Base-by-base conservation (phyloP, 2,888 invertebrate species). In the Hirtodrosophila duncani region DNA sequence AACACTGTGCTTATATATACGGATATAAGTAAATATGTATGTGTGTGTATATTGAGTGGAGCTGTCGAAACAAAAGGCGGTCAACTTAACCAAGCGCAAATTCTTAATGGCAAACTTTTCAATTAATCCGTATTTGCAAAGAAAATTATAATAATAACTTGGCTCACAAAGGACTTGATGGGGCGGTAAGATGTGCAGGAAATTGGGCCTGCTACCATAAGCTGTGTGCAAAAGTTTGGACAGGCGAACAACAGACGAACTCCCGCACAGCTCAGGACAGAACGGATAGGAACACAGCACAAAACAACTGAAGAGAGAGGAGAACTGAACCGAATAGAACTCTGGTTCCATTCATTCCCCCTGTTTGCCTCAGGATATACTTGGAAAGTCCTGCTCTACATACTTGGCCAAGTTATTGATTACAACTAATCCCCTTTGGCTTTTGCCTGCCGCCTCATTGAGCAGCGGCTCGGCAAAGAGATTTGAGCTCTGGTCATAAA, bases 361-460 rank as follows among this genome's bases (percentile, higher is more conserved):
- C 27, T 10, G 8, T 20, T n/a, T n/a, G n/a, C n/a, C n/a, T n/a
- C n/a, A n/a, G n/a, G n/a, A n/a, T n/a, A n/a, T n/a, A n/a, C n/a
- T n/a, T n/a, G n/a, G n/a, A n/a, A n/a, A n/a, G n/a, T 8, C 29
- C 18, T 10, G 6, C 48, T 9, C 2, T 61, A 57, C 31, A 56
- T 55, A 18, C 34, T 61, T 61, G 63, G 45, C 63, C 67, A 77
- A 80, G 81, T 77, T 77, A 77, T 77, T 77, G 77, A 77, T 80
- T 77, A 80, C 80, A 78, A 69, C 80, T 77, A 80, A 77, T 77
- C 80, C 80, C 67, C 80, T 69, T 68, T 68, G 72, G 71, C 79
- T 78, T 80, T 72, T 65, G 69, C 68, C 77, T 77, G 66, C 69
- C 80, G 77, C 67, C 80, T 74, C 81, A 81, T 77, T 80, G 75